phyloP scores from a whole-genome alignment of 1,140 invertebrate genomes.

The Caenorhabditis briggsae region DNA sequence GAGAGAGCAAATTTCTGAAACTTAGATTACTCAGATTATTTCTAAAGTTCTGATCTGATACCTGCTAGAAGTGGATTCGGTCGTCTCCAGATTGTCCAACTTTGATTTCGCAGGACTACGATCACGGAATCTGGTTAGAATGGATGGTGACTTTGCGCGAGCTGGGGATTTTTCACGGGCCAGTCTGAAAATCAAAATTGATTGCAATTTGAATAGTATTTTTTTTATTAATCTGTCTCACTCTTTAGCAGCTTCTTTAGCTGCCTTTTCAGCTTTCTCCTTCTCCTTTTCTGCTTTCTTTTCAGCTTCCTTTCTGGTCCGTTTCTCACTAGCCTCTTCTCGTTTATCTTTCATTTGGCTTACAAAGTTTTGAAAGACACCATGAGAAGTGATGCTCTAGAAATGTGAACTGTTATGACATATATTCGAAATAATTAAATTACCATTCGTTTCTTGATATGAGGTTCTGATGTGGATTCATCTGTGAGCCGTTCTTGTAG shows the following conservation, averaged over 20 bases:
- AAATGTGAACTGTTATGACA: background rate
- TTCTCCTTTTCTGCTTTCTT: slow-evolving; percentile 65
- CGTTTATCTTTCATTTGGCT: slow-evolving; percentile 70
- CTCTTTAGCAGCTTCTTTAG: slow-evolving; percentile 66
- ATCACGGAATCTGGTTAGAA: slow-evolving; percentile 69
- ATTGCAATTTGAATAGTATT: too few species aligned
- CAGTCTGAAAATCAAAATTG: slow-evolving; percentile 48
- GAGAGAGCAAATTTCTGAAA: slow-evolving; percentile 65
- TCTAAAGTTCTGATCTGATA: background rate
- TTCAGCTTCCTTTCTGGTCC: slow-evolving; percentile 60
- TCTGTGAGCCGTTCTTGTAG: slow-evolving; percentile 65
- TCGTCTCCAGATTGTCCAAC: slow-evolving; percentile 61
- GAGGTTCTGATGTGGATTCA: slow-evolving; percentile 46
- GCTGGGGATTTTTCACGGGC: slow-evolving; percentile 63
- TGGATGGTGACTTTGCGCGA: slow-evolving; percentile 69
- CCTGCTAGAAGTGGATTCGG: slow-evolving; percentile 64
- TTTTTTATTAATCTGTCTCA: background rate
- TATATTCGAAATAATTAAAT: background rate
- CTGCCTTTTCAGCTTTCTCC: slow-evolving; percentile 65
- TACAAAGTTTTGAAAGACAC: slow-evolving; percentile 66
- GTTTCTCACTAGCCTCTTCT: slow-evolving; percentile 56
- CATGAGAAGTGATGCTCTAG: slow-evolving; percentile 54
- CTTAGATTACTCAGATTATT: background rate
- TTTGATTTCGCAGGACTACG: slow-evolving; percentile 71
- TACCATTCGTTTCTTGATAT: slow-evolving; percentile 63